Evolutionary conservation across 2,797 vertebrate species (phyloP).

Genomic region (Xiphophorus birchmanni): DNA sequence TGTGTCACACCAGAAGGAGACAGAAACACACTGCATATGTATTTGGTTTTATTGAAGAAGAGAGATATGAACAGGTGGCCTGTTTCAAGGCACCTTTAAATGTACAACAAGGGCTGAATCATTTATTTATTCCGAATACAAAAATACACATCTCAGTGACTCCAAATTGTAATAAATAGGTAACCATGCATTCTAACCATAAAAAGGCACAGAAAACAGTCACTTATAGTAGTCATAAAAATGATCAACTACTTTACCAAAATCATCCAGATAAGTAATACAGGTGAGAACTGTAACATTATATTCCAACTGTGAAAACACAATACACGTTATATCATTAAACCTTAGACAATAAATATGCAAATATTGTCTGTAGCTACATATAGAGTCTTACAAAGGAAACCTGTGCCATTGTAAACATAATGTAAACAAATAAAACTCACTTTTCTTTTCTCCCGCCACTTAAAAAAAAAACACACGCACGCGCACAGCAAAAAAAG

Average conservation of each 20-base stretch:
- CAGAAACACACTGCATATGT: slow-evolving; percentile 80
- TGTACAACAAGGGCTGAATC: slow-evolving; percentile 91
- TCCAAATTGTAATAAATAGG: slow-evolving; percentile 98
- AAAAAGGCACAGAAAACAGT: slow-evolving; percentile 99
- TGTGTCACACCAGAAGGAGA: slow-evolving; percentile 11
- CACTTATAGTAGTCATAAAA: slow-evolving; percentile 99
- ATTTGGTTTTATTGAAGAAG: slow-evolving; percentile 96
- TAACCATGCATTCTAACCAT: slow-evolving; percentile 96
- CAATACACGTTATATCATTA: slow-evolving; percentile 91
- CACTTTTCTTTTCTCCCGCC: slow-evolving; percentile 83
- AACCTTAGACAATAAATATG: slow-evolving; percentile 99
- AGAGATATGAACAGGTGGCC: slow-evolving; percentile 89
- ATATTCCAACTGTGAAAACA: slow-evolving; percentile 99
- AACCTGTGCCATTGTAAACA: slow-evolving; percentile 98
- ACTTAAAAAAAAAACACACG: slow-evolving; percentile 43
- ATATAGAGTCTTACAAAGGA: slow-evolving; percentile 86
- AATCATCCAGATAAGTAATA: slow-evolving; percentile 94
- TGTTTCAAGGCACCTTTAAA: slow-evolving; percentile 85
- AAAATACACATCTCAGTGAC: slow-evolving; percentile 99
- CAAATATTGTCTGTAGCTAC: slow-evolving; percentile 88
- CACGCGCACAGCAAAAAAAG: slow-evolving; percentile 68
- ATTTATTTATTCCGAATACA: slow-evolving; percentile 95
- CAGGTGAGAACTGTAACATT: slow-evolving; percentile 95
- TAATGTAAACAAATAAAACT: slow-evolving; percentile 99
- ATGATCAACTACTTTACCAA: slow-evolving; percentile 97